phyloP scores from a whole-genome alignment of 2,797 vertebrate species.

The Lutjanus argentimaculatus region DNA sequence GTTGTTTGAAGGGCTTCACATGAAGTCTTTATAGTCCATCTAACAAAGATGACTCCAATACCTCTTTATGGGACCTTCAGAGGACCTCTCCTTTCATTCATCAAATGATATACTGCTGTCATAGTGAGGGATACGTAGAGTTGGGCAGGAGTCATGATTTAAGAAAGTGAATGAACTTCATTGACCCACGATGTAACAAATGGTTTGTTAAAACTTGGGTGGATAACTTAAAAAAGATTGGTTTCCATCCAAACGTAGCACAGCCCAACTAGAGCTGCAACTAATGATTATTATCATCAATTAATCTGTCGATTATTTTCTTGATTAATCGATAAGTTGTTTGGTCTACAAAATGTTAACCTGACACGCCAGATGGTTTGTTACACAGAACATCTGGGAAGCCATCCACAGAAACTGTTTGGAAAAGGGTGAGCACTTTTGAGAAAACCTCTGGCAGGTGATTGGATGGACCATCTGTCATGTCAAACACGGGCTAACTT shows the following conservation, averaged over 20 bases:
- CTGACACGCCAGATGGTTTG: too few relatives aligned
- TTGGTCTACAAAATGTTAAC: too few relatives aligned
- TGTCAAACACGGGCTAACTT: too few relatives aligned
- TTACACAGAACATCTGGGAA: too few relatives aligned
- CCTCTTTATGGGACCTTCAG: not conserved
- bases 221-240: not conserved
- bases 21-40: not conserved
- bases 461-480: too few relatives aligned
- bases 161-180: constrained; percentile 4
- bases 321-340: too few relatives aligned
- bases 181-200: not conserved
- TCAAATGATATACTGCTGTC: not conserved
- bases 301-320: too few relatives aligned
- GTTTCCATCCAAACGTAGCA: not conserved
- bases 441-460: too few relatives aligned
- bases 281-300: too few relatives aligned
- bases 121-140: not conserved
- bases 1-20: constrained; percentile 15
- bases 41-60: constrained; percentile 5
- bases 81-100: constrained; percentile 3
- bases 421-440: too few relatives aligned
- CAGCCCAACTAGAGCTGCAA: too few relatives aligned
- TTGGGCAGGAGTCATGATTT: not conserved
- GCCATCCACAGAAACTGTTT: too few relatives aligned
- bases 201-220: not conserved